A percentile compares a stretch with the other conserved stretches of the same genome.
These are phyloP conservation scores for Pseudomyrmex sp. DNA, from an alignment of 1,140 invertebrate genomes.

Conservation along the genomic window DNA sequence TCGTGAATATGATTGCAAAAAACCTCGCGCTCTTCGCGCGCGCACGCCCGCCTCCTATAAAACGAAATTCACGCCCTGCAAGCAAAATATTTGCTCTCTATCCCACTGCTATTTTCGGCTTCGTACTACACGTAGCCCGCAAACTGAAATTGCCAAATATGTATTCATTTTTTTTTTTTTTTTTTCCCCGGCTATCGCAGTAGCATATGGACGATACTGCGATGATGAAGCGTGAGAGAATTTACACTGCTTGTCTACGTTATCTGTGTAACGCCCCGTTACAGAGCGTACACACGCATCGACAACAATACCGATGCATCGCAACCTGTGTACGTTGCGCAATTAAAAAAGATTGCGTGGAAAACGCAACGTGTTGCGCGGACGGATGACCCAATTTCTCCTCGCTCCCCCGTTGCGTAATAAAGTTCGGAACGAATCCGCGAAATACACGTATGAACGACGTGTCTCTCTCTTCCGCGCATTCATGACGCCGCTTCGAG, in stretches of 20 bases:
- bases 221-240: constrained; percentile 64
- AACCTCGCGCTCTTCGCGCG: constrained; percentile 22
- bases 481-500: too few species aligned
- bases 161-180: constrained; percentile 14
- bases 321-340: constrained; percentile 26
- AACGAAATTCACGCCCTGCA: constrained; percentile 57
- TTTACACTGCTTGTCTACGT: constrained; percentile 46
- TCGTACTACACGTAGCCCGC: constrained; percentile 28
- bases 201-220: constrained; percentile 44
- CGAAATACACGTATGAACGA: not conserved
- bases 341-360: constrained; percentile 50
- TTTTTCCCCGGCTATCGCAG: constrained; percentile 42
- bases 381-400: constrained; percentile 28
- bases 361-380: constrained; percentile 25
- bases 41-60: constrained; percentile 20
- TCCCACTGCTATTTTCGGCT: constrained; percentile 51
- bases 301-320: constrained; percentile 8
- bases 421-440: constrained; percentile 8
- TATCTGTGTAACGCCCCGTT: constrained; percentile 12
- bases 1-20: constrained; percentile 42
- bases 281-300: constrained; percentile 24
- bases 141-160: constrained; percentile 58
- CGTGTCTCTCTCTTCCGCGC: not conserved
- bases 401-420: constrained; percentile 6
- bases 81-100: constrained; percentile 64